These are phyloP conservation scores for Leptestheria dahalacensis DNA, from an alignment of 1,140 invertebrate species.

Conservation along the genomic window DNA sequence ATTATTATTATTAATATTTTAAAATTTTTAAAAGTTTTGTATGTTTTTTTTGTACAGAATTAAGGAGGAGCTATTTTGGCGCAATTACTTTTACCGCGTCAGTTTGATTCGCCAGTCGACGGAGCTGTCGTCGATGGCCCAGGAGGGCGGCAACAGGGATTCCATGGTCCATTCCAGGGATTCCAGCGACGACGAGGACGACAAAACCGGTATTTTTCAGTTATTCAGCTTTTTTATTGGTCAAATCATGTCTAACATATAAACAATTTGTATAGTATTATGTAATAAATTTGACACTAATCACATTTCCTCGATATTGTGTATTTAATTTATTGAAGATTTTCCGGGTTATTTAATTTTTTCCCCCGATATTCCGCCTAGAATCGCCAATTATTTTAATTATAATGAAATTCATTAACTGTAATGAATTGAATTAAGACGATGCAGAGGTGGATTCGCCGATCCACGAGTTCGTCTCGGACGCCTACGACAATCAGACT, in stretches of 20 bases:
- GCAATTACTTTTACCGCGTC: slow-evolving; percentile 98
- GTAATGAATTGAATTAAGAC: too few species aligned
- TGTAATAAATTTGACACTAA: too few species aligned
- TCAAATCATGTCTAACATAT: too few species aligned
- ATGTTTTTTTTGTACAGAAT: slow-evolving; percentile 46
- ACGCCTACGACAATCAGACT: slow-evolving; percentile 38
- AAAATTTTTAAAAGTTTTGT: slow-evolving; percentile 2
- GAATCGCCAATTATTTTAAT: too few species aligned
- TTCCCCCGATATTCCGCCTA: slow-evolving; percentile 6
- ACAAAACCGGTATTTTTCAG: slow-evolving; percentile 19
- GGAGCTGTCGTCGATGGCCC: slow-evolving; percentile 55
- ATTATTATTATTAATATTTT: too few species aligned
- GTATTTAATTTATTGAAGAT: neutral
- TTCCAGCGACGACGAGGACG: slow-evolving; percentile 17
- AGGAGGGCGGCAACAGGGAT: slow-evolving; percentile 28
- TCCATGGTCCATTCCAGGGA: slow-evolving; percentile 8
- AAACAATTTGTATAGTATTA: too few species aligned
- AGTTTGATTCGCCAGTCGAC: slow-evolving; percentile 93
- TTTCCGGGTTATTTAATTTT: neutral
- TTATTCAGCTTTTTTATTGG: too few species aligned
- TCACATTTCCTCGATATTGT: too few species aligned
- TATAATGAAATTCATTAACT: too few species aligned
- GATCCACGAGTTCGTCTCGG: slow-evolving; percentile 45
- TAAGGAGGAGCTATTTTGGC: slow-evolving; percentile 96
- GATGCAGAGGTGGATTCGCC: slow-evolving; percentile 11